Evolutionary conservation across 35 echinoderm and acorn worm genomes (phyloP).

Genomic region (Ptychodera flava): DNA sequence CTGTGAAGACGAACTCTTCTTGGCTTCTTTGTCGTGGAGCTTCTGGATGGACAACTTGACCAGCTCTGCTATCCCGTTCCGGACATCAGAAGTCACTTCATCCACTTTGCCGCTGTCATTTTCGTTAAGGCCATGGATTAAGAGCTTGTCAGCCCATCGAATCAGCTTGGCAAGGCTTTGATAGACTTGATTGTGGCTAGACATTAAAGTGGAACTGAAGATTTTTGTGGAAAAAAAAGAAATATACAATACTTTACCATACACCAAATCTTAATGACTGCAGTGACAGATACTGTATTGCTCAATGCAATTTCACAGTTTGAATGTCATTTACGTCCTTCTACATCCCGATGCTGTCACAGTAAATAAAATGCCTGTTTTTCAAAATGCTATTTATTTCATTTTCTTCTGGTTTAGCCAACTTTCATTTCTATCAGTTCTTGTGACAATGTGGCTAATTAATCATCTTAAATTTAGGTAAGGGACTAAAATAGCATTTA

Average conservation of each 20-base stretch:
- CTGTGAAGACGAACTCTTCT: not conserved
- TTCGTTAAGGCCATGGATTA: constrained; percentile 53
- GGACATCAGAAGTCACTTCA: constrained; percentile 60
- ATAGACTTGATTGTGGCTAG: constrained; percentile 71
- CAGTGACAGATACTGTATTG: too few species aligned
- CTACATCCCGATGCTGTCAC: too few species aligned
- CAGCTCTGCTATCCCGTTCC: constrained; percentile 45
- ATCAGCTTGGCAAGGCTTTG: constrained; percentile 91
- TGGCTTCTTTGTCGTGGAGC: constrained; percentile 53
- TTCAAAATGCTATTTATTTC: too few species aligned
- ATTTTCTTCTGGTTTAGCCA: too few species aligned
- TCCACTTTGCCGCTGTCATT: constrained; percentile 41
- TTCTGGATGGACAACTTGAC: constrained; percentile 65
- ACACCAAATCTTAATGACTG: too few species aligned
- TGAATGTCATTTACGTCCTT: too few species aligned
- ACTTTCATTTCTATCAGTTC: too few species aligned
- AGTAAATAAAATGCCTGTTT: too few species aligned
- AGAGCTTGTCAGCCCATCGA: constrained; percentile 88
- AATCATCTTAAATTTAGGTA: too few species aligned
- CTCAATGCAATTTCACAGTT: too few species aligned
- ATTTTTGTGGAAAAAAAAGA: not conserved
- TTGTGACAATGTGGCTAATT: too few species aligned
- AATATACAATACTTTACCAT: not conserved
- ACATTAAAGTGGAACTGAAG: constrained; percentile 60
- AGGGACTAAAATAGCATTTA: too few species aligned